Percentiles rank a stretch among this genome's conserved stretches.
Conservation (phyloP, 1,140 invertebrate species). For the Brachionus koreanus region DNA sequence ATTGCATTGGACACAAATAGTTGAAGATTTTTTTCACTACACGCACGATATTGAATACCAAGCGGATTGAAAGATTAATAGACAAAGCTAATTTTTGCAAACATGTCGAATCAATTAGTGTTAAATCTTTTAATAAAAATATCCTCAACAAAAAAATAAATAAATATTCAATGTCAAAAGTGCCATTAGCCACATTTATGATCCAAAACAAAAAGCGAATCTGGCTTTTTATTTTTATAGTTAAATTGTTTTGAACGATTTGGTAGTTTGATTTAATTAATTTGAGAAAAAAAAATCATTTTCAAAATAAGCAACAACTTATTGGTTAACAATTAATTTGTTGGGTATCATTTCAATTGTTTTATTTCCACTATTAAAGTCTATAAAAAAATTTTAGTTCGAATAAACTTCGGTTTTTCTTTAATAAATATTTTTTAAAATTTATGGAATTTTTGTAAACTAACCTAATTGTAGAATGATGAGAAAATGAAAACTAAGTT, state of each 20-base stretch:
- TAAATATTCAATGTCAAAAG: background rate
- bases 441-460: background rate
- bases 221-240: background rate
- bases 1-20: background rate
- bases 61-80: background rate
- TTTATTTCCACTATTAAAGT: background rate
- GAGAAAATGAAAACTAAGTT: background rate
- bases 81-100: background rate
- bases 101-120: background rate
- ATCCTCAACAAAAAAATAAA: background rate
- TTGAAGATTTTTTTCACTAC: background rate
- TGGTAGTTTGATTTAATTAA: too few relatives aligned
- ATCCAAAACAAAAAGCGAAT: background rate
- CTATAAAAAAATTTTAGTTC: background rate
- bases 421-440: background rate
- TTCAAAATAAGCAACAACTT: too few relatives aligned
- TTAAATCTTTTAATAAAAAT: background rate
- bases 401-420: background rate
- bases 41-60: background rate
- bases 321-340: background rate
- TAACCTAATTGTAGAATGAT: background rate
- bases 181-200: background rate
- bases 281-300: too few relatives aligned
- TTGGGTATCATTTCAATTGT: background rate
- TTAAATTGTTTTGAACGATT: too few relatives aligned